These are phyloP conservation scores for Ceratothoa steindachneri DNA, from an alignment of 2,888 invertebrate species.

Conservation along the genomic window DNA sequence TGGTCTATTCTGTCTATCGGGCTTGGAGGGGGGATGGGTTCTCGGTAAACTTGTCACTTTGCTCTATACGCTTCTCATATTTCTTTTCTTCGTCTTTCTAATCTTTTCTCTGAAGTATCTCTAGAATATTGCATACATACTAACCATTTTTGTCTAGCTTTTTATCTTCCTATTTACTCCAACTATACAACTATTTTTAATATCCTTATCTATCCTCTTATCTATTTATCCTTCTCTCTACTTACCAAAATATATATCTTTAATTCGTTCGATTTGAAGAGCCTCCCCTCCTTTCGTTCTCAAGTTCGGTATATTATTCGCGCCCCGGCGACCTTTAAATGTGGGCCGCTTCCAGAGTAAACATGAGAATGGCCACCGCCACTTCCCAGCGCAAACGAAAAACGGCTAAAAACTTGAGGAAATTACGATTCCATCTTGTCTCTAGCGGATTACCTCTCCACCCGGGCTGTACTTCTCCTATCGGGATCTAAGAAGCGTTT, in stretches of 20 bases:
- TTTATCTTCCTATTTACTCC: too few species aligned
- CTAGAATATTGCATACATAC: too few species aligned
- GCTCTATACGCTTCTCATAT: too few species aligned
- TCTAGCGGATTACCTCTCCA: slow-evolving; percentile 5
- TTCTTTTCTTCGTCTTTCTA: too few species aligned
- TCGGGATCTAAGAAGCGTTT: too few species aligned
- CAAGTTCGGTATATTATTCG: slow-evolving; percentile 10
- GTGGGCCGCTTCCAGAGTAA: background rate
- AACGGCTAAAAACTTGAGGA: slow-evolving; percentile 8
- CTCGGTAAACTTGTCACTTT: too few species aligned
- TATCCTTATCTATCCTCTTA: background rate
- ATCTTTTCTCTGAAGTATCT: too few species aligned
- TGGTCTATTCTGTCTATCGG: too few species aligned
- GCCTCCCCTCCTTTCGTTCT: background rate
- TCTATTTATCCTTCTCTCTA: background rate
- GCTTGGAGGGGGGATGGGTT: too few species aligned
- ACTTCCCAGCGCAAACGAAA: background rate
- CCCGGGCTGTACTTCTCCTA: too few species aligned
- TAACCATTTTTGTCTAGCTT: too few species aligned
- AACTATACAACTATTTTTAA: background rate
- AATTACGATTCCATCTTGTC: slow-evolving; percentile 12
- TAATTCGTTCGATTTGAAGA: slow-evolving; percentile 6
- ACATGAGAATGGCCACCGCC: background rate
- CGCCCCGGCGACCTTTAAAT: background rate
- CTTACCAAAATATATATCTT: slow-evolving; percentile 6